These are phyloP conservation scores for Sesamia inferens DNA, from an alignment of 2,888 invertebrate genomes.

Conservation along the genomic window DNA sequence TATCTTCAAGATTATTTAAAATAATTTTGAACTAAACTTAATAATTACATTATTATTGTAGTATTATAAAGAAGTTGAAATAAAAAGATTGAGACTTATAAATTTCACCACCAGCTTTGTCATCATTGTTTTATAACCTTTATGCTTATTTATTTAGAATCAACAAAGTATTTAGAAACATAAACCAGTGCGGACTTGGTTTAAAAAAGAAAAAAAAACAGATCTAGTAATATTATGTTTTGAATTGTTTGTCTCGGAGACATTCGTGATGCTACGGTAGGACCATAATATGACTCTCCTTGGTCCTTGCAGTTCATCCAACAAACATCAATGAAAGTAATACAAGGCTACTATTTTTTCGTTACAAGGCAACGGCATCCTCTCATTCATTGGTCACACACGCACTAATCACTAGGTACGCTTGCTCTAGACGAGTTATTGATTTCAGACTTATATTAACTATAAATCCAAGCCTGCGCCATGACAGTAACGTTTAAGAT, in stretches of 20 bases:
- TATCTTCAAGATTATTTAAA: background rate
- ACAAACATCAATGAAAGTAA: background rate
- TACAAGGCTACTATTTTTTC: too few relatives aligned
- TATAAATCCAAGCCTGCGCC: too few relatives aligned
- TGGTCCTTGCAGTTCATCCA: background rate
- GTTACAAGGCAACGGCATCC: too few relatives aligned
- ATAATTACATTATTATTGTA: background rate
- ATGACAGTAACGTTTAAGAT: background rate
- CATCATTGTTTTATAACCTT: background rate
- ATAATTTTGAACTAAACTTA: background rate
- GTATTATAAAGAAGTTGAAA: background rate
- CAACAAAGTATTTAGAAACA: background rate
- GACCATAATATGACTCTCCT: background rate
- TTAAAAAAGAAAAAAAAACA: background rate
- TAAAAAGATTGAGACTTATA: background rate
- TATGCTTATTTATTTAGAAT: background rate
- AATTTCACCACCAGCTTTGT: background rate
- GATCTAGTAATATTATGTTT: background rate
- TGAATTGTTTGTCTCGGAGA: background rate
- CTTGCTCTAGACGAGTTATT: too few relatives aligned
- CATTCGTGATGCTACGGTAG: background rate
- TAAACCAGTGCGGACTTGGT: too few relatives aligned
- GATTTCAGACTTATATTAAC: too few relatives aligned
- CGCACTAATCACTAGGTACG: too few relatives aligned
- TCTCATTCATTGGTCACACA: too few relatives aligned